phyloP scores from a whole-genome alignment of 2,888 invertebrate species.

The Clistopyga incitator region DNA sequence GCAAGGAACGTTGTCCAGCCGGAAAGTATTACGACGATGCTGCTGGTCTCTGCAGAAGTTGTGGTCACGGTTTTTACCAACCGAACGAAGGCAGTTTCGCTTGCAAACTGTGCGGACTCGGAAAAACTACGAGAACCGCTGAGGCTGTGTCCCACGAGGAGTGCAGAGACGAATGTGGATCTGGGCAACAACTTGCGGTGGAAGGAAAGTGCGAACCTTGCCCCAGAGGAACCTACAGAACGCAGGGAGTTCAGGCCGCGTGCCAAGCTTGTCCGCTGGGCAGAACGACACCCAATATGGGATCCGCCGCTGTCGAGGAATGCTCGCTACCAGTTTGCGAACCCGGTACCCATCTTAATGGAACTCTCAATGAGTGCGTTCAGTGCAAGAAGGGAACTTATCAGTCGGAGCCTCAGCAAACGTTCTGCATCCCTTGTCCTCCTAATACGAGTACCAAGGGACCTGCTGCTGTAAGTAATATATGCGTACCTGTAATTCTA shows the following conservation, averaged over 20 bases:
- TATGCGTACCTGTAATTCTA: neutral
- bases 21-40: slow-evolving; percentile 97
- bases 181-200: slow-evolving; percentile 93
- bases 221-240: slow-evolving; percentile 94
- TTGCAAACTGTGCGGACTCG: slow-evolving; percentile 94
- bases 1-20: slow-evolving; percentile 96
- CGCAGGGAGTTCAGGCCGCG: slow-evolving; percentile 94
- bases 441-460: slow-evolving; percentile 95
- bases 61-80: slow-evolving; percentile 97
- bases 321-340: slow-evolving; percentile 95
- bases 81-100: slow-evolving; percentile 95
- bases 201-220: slow-evolving; percentile 97
- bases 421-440: slow-evolving; percentile 94
- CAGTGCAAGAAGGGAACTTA: slow-evolving; percentile 96
- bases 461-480: slow-evolving; percentile 90
- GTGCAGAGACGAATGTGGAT: slow-evolving; percentile 95
- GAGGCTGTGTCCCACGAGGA: slow-evolving; percentile 95
- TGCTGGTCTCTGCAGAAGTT: slow-evolving; percentile 94
- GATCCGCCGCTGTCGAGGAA: slow-evolving; percentile 94
- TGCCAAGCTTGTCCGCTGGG: slow-evolving; percentile 95
- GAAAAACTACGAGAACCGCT: slow-evolving; percentile 95
- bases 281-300: slow-evolving; percentile 94
- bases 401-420: slow-evolving; percentile 95
- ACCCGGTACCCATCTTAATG: slow-evolving; percentile 93
- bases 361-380: slow-evolving; percentile 93